Conservation (phyloP, 1,140 invertebrate species). For the Cecropterus lyciades region DNA sequence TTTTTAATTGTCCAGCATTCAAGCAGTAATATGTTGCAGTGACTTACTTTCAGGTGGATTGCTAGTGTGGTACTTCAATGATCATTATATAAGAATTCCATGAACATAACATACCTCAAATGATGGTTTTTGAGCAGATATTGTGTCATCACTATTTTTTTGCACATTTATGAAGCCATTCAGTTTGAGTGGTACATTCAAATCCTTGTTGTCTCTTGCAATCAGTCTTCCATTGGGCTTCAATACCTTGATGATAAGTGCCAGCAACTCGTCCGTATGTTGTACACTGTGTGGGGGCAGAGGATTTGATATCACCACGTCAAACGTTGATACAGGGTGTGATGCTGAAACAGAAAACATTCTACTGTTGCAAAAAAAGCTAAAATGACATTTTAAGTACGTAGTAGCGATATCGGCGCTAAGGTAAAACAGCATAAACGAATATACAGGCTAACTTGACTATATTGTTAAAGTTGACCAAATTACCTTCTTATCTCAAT, state of each 20-base stretch:
- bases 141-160: slow-evolving; percentile 71
- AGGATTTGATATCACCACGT: slow-evolving; percentile 85
- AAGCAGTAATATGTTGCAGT: no score
- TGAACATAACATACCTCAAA: slow-evolving; percentile 87
- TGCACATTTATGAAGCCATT: slow-evolving; percentile 86
- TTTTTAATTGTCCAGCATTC: no score
- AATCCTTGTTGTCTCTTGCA: slow-evolving; percentile 68
- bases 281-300: slow-evolving; percentile 66
- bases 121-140: slow-evolving; percentile 86
- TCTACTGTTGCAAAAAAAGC: background rate
- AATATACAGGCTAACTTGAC: no score
- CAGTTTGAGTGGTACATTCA: slow-evolving; percentile 85
- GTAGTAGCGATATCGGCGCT: no score
- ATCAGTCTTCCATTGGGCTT: slow-evolving; percentile 86
- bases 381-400: no score
- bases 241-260: slow-evolving; percentile 84
- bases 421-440: no score
- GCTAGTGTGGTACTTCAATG: no score
- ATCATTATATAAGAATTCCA: no score
- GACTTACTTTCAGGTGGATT: no score
- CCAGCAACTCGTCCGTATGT: slow-evolving; percentile 81
- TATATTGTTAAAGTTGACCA: no score
- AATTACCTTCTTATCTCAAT: no score
- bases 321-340: slow-evolving; percentile 83
- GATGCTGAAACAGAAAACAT: slow-evolving; percentile 74